Conservation (phyloP, 1,140 invertebrate species). For the Drosophila pandora region DNA sequence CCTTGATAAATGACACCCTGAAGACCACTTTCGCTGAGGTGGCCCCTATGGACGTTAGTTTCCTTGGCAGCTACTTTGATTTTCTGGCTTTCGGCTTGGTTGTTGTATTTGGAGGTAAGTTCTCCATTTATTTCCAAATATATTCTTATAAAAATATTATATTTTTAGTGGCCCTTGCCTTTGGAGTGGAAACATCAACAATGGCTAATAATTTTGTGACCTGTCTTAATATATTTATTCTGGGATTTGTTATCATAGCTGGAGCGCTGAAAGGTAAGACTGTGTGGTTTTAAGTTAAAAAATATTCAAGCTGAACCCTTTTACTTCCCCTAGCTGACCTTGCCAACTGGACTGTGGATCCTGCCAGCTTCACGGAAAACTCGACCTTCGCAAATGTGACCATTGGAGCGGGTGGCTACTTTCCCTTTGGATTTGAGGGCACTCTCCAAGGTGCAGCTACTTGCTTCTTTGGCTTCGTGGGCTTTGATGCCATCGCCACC, state of each 20-base stretch:
- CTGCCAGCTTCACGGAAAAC: conserved; percentile 23
- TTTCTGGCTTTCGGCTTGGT: conserved; percentile 87
- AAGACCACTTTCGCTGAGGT: conserved; percentile 80
- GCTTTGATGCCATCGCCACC: conserved; percentile 95
- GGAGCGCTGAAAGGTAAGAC: conserved; percentile 89
- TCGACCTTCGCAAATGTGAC: conserved; percentile 8
- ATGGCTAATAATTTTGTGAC: conserved; percentile 94
- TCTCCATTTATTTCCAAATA: background rate
- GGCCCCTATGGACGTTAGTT: conserved; percentile 85
- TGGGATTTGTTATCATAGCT: conserved; percentile 92
- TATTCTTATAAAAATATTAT: background rate
- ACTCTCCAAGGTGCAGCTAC: conserved; percentile 93
- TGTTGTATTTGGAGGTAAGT: conserved; percentile 86
- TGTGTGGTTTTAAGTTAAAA: background rate
- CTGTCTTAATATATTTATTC: conserved; percentile 91
- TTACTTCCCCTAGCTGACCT: conserved; percentile 46
- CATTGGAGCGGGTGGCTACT: conserved; percentile 86
- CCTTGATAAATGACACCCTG: conserved; percentile 85
- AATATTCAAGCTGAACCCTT: background rate
- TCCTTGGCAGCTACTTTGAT: conserved; percentile 88
- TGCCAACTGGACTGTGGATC: conserved; percentile 57
- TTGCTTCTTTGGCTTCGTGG: conserved; percentile 97
- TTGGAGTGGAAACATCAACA: conserved; percentile 94
- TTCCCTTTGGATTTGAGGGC: conserved; percentile 88
- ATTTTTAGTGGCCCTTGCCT: conserved; percentile 86